phyloP scores from a whole-genome alignment of 37 sponge, comb jelly and placozoan species.

The Bolinopsis microptera region DNA sequence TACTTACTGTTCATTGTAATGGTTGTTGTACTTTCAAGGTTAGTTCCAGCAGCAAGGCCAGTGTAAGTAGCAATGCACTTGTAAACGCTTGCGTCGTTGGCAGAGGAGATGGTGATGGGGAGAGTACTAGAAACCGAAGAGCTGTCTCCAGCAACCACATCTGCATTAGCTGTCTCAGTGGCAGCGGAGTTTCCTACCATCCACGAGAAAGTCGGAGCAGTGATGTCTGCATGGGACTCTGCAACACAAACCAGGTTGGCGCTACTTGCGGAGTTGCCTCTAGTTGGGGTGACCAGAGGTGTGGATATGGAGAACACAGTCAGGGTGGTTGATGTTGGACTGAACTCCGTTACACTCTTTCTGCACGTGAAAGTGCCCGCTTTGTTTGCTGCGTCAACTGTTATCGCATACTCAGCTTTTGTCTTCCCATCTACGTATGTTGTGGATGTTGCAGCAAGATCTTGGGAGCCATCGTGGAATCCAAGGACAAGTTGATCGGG shows the following conservation, averaged over 20 bases:
- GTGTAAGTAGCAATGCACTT: neutral
- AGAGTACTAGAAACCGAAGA: neutral
- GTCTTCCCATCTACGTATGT: neutral
- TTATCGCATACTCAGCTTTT: neutral
- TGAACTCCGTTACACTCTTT: neutral
- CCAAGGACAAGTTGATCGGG: neutral
- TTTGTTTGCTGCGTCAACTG: neutral
- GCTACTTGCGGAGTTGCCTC: neutral
- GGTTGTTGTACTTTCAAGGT: neutral
- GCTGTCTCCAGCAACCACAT: neutral
- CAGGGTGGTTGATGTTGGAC: neutral
- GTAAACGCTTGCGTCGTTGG: neutral
- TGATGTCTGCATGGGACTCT: neutral
- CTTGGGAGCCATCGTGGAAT: neutral
- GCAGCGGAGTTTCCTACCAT: neutral
- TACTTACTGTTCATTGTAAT: conserved; percentile 24
- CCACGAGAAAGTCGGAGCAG: neutral
- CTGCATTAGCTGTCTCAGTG: neutral
- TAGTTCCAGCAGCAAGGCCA: neutral
- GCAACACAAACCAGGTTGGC: neutral
- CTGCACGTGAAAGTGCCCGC: neutral
- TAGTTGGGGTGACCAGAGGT: neutral
- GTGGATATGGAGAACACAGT: neutral
- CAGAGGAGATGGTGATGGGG: neutral
- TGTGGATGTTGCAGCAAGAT: neutral